phyloP scores from a whole-genome alignment of 2,113 vertebrate species.

The Ameiurus melas region DNA sequence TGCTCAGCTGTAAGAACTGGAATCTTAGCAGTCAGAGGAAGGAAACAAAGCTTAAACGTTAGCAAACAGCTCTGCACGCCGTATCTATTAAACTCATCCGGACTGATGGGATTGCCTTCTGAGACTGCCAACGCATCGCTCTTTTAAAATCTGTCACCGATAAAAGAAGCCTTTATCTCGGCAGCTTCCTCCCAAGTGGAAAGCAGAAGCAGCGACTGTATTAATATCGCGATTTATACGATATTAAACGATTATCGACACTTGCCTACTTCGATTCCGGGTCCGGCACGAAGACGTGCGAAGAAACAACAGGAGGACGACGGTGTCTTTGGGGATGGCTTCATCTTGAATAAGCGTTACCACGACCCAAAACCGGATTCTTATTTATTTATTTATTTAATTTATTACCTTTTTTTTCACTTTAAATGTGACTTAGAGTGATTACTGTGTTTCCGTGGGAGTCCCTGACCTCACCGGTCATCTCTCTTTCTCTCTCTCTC shows the following conservation, averaged over 20 bases:
- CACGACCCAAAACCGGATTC: not conserved
- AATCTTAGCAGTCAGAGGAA: too few species aligned
- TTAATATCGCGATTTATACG: slow-evolving; percentile 18
- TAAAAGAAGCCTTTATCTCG: slow-evolving; percentile 17
- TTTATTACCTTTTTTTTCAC: not conserved
- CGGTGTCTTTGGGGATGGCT: not conserved
- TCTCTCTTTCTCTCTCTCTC: not conserved
- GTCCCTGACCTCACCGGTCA: slow-evolving; percentile 15
- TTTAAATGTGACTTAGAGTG: not conserved
- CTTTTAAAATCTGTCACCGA: not conserved
- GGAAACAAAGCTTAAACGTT: too few species aligned
- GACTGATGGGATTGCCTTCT: slow-evolving; percentile 8
- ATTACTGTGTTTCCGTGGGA: slow-evolving; percentile 30
- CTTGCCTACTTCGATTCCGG: not conserved
- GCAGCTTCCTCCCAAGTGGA: slow-evolving; percentile 6
- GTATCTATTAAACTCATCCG: not conserved
- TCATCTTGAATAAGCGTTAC: not conserved
- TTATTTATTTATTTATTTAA: not conserved
- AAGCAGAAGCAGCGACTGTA: not conserved
- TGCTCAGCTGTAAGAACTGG: too few species aligned
- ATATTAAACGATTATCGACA: slow-evolving; percentile 6
- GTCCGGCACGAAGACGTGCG: not conserved
- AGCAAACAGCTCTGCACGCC: not conserved
- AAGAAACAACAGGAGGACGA: not conserved
- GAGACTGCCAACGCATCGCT: not conserved